phyloP scores from a whole-genome alignment of 2,113 vertebrate species.

The Patagioenas fasciata region DNA sequence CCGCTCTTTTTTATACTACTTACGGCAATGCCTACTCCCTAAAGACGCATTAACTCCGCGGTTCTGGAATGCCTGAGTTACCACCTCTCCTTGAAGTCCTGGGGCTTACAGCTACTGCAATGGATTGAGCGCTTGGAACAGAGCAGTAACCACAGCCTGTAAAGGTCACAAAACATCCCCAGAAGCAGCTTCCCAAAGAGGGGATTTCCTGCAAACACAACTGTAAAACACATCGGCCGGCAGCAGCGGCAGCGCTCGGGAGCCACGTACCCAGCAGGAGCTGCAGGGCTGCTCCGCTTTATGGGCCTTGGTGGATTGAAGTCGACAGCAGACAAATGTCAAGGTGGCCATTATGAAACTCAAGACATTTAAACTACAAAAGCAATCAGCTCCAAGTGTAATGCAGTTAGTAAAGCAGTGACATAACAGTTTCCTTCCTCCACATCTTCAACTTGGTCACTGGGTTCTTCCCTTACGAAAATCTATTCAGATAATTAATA shows the following conservation, averaged over 20 bases:
- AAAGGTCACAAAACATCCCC: constrained; percentile 26
- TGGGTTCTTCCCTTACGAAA: neutral
- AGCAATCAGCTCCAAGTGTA: neutral
- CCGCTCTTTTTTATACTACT: neutral
- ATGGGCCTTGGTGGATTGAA: fast-evolving
- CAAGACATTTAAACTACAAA: neutral
- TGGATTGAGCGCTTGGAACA: neutral
- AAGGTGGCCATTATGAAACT: neutral
- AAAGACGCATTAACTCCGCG: neutral
- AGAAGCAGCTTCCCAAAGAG: neutral
- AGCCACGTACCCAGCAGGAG: neutral
- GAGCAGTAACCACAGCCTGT: neutral
- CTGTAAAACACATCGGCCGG: neutral
- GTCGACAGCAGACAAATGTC: fast-evolving
- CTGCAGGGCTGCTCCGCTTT: too few species aligned
- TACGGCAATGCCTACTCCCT: neutral
- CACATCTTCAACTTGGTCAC: neutral
- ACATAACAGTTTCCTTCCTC: neutral
- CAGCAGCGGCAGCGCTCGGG: neutral
- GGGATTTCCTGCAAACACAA: constrained; percentile 20
- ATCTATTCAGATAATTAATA: neutral
- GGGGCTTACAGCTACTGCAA: neutral
- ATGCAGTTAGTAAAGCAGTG: neutral
- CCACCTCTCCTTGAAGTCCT: neutral
- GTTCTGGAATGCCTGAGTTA: neutral